Percentiles rank a stretch among this genome's conserved stretches.
These are phyloP conservation scores for Chloropsis hardwickii DNA, from an alignment of 2,113 vertebrate species.

Conservation along the genomic window DNA sequence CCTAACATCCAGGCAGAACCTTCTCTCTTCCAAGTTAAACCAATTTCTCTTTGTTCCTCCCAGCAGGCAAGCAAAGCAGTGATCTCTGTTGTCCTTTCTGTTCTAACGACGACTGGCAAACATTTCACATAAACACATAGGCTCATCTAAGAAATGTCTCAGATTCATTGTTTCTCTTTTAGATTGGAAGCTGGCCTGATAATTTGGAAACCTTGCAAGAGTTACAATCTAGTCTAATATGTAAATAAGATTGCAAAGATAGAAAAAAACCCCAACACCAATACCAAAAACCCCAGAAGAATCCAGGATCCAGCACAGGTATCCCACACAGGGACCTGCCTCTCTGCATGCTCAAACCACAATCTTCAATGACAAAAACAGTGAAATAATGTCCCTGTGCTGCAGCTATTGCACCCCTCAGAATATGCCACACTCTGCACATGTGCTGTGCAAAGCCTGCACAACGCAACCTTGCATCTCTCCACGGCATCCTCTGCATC, in stretches of 20 bases:
- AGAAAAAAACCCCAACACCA: not conserved
- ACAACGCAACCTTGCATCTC: not conserved
- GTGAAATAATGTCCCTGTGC: not conserved
- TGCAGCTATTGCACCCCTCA: not conserved
- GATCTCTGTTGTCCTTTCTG: not conserved
- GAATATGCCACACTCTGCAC: not conserved
- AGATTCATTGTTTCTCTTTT: not conserved
- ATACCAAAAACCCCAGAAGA: not conserved
- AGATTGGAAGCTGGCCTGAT: not conserved
- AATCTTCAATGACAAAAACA: not conserved
- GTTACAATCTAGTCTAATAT: not conserved
- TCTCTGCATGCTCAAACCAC: not conserved
- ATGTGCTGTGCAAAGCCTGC: not conserved
- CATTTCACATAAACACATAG: not conserved
- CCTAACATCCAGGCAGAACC: not conserved
- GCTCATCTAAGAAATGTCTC: not conserved
- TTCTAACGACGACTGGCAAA: not conserved
- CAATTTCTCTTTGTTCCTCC: not conserved
- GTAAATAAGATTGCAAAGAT: not conserved
- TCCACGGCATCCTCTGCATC: not conserved
- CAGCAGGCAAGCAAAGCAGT: not conserved
- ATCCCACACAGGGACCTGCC: not conserved
- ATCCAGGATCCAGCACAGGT: fast-evolving
- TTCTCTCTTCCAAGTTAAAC: not conserved
- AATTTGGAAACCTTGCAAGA: not conserved